A percentile compares a stretch with the other conserved stretches of the same genome.
Evolutionary conservation across 2,888 invertebrate genomes (phyloP).

Genomic region (Phengaris arion): DNA sequence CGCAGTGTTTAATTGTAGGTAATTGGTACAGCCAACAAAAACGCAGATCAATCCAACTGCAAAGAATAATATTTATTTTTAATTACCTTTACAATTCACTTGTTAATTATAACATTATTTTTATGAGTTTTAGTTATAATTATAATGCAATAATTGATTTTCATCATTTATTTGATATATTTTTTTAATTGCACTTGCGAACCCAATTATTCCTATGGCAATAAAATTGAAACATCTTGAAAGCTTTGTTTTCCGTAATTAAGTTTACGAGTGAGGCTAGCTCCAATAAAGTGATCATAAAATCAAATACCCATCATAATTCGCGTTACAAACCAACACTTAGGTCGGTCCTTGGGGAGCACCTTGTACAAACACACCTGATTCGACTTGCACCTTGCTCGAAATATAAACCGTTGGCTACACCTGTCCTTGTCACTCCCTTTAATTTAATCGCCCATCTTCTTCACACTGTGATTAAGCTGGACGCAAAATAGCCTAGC

Average conservation of each 20-base stretch:
- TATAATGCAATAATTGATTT: not conserved
- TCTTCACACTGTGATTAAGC: slow-evolving; percentile 39
- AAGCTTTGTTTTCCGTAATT: not conserved
- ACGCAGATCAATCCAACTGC: not conserved
- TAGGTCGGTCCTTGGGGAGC: slow-evolving; percentile 58
- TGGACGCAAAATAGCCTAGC: slow-evolving; percentile 14
- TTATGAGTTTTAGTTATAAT: not conserved
- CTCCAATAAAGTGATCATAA: slow-evolving; percentile 13
- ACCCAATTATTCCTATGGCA: not conserved
- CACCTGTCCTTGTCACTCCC: slow-evolving; percentile 55
- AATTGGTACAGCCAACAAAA: slow-evolving; percentile 3
- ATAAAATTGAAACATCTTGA: not conserved
- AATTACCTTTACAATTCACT: not conserved
- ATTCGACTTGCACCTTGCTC: slow-evolving; percentile 73
- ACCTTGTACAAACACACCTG: slow-evolving; percentile 77
- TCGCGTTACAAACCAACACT: slow-evolving; percentile 47
- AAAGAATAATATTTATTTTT: not conserved
- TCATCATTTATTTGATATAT: not conserved
- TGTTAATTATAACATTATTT: not conserved
- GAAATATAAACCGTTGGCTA: slow-evolving; percentile 48
- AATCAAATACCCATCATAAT: slow-evolving; percentile 24
- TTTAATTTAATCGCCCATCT: slow-evolving; percentile 46
- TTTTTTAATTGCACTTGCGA: not conserved
- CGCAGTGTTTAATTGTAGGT: not conserved
- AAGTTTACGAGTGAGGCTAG: not conserved